Percentiles rank a stretch among this genome's conserved stretches.
phyloP scores from a whole-genome alignment of 2,113 vertebrate genomes.

The Embiotoca jacksoni region DNA sequence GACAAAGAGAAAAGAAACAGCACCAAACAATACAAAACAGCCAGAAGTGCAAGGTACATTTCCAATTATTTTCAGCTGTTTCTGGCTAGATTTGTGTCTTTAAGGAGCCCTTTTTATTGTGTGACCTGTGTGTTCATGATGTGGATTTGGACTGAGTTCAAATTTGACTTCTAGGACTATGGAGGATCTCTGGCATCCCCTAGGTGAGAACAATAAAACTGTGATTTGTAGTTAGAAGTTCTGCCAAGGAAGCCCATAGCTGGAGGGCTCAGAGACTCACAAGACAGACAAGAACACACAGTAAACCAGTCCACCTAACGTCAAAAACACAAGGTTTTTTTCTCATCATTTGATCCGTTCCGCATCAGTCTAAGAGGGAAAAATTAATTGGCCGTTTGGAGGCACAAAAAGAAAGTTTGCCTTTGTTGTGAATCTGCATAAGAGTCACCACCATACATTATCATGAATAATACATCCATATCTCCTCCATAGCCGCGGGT shows the following conservation, averaged over 20 bases:
- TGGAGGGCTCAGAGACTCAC: slow-evolving; percentile 58
- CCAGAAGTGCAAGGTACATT: slow-evolving; percentile 28
- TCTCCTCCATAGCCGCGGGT: slow-evolving; percentile 80
- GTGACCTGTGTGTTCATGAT: slow-evolving; percentile 54
- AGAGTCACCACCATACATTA: slow-evolving; percentile 81
- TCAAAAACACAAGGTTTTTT: slow-evolving; percentile 50
- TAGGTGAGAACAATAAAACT: slow-evolving; percentile 70
- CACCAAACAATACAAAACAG: slow-evolving; percentile 19
- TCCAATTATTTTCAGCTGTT: slow-evolving; percentile 64
- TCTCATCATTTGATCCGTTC: slow-evolving; percentile 65
- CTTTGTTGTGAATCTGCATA: slow-evolving; percentile 84
- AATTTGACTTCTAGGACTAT: slow-evolving; percentile 51
- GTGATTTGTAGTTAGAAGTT: slow-evolving; percentile 71
- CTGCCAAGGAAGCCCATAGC: slow-evolving; percentile 67
- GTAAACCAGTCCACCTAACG: slow-evolving; percentile 51
- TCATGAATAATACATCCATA: slow-evolving; percentile 85
- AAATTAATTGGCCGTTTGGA: slow-evolving; percentile 82
- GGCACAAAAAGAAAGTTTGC: slow-evolving; percentile 76
- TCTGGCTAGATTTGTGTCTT: slow-evolving; percentile 52
- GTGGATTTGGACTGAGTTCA: slow-evolving; percentile 72
- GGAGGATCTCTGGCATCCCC: slow-evolving; percentile 69
- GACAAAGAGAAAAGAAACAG: background rate
- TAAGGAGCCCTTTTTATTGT: slow-evolving; percentile 47
- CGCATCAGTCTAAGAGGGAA: slow-evolving; percentile 67
- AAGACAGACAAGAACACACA: slow-evolving; percentile 60